These are phyloP conservation scores for Ciconia nigra DNA, from an alignment of 2,797 vertebrate species.

Conservation along the genomic window DNA sequence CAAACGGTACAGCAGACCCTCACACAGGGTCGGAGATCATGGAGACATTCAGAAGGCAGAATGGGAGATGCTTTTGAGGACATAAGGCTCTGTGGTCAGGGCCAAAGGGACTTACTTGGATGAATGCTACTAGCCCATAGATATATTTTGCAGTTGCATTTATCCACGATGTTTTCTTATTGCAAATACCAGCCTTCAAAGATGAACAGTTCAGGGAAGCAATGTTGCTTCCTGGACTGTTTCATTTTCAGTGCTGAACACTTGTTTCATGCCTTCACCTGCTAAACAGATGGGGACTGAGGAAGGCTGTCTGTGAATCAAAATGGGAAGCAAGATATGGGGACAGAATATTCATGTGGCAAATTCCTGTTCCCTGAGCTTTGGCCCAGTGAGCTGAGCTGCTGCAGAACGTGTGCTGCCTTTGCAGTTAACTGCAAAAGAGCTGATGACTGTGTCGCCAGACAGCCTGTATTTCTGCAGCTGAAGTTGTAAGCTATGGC, in stretches of 20 bases:
- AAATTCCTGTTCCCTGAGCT: background rate
- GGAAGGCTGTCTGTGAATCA: background rate
- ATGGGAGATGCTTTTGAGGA: background rate
- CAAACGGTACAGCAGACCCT: background rate
- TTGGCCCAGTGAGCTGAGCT: background rate
- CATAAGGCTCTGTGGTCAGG: background rate
- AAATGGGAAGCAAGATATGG: background rate
- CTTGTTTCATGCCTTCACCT: background rate
- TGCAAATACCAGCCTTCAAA: background rate
- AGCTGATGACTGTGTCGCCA: background rate
- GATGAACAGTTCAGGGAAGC: background rate
- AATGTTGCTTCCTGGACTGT: background rate
- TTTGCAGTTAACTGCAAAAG: background rate
- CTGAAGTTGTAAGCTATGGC: background rate
- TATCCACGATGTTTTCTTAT: background rate
- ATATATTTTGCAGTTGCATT: background rate
- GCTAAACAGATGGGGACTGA: background rate
- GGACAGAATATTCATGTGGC: background rate
- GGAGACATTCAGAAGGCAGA: background rate
- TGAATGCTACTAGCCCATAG: background rate
- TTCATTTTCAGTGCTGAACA: background rate
- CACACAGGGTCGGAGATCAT: background rate
- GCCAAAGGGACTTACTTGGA: background rate
- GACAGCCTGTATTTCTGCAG: background rate
- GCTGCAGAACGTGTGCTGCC: background rate